Conservation (phyloP, 2,113 vertebrate species). For the Prietella phreatophila region DNA sequence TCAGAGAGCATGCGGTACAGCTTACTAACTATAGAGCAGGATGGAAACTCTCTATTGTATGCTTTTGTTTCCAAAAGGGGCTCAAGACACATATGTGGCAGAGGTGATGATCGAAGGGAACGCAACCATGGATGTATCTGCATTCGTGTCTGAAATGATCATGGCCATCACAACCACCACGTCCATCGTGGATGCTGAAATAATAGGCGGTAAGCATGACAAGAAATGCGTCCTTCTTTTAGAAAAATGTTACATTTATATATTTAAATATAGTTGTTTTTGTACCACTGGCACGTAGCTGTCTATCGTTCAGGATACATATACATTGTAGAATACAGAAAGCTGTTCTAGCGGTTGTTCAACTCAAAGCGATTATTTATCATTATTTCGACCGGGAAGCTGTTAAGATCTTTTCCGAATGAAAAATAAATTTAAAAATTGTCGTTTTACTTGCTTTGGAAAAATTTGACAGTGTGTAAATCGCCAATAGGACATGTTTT, state of each 20-base stretch:
- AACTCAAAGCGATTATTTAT: too few species aligned
- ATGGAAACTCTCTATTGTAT: not conserved
- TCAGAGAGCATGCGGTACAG: not conserved
- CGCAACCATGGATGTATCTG: conserved; percentile 47
- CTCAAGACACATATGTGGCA: conserved; percentile 40
- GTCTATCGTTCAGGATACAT: not conserved
- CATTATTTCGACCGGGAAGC: not conserved
- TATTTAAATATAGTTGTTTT: not conserved
- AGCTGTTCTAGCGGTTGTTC: not conserved
- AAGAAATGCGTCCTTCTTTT: not conserved
- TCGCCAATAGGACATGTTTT: too few species aligned
- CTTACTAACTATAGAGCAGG: not conserved
- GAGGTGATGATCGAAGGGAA: conserved; percentile 68
- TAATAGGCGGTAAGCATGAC: conserved; percentile 45
- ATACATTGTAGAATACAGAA: not conserved
- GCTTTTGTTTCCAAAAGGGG: conserved; percentile 13
- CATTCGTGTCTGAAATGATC: conserved; percentile 40
- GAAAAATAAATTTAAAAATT: not conserved
- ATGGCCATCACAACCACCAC: not conserved
- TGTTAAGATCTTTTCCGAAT: not conserved
- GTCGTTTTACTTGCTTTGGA: not conserved
- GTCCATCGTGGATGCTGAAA: not conserved
- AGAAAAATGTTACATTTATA: not conserved
- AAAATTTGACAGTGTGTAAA: not conserved
- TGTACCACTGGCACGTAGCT: not conserved